Evolutionary conservation across 2,797 vertebrate species (phyloP).

Genomic region (Crocodylus rhombifer): DNA sequence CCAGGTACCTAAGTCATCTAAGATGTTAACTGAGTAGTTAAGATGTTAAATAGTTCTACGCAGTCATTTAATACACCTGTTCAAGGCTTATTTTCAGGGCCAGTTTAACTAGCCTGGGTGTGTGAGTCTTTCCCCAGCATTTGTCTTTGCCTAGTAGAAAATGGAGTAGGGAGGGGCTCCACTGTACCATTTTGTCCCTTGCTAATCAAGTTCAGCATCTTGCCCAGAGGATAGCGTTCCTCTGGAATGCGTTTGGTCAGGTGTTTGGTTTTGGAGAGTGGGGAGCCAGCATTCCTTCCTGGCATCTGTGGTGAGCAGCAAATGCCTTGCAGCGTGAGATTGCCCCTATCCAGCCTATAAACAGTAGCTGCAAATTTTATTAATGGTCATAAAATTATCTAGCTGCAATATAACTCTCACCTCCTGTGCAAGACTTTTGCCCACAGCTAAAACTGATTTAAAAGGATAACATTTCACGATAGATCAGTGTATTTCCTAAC

Average conservation of each 20-base stretch:
- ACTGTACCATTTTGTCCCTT: not conserved
- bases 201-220: not conserved
- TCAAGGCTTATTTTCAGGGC: slow-evolving; percentile 64
- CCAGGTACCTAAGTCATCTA: too few relatives aligned
- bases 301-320: not conserved
- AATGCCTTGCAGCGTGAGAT: not conserved
- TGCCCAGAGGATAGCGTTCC: not conserved
- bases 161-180: slow-evolving; percentile 19
- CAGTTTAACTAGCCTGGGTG: slow-evolving; percentile 71
- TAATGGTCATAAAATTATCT: slow-evolving; percentile 53
- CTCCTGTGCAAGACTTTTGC: slow-evolving; percentile 21
- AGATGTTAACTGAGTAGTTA: too few relatives aligned
- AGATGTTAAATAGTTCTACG: not conserved
- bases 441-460: slow-evolving; percentile 32
- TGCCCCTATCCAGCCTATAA: slow-evolving; percentile 1
- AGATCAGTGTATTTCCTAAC: slow-evolving; percentile 25
- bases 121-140: slow-evolving; percentile 61
- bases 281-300: not conserved
- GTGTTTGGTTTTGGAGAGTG: not conserved
- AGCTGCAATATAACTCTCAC: slow-evolving; percentile 28
- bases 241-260: not conserved
- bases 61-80: slow-evolving; percentile 63
- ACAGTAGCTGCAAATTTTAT: slow-evolving; percentile 49
- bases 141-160: slow-evolving; percentile 40
- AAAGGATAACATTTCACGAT: slow-evolving; percentile 44